Percentiles rank a stretch among this genome's conserved stretches.
Conservation (phyloP, 1,140 invertebrate genomes). For the Drosophila hydei region DNA sequence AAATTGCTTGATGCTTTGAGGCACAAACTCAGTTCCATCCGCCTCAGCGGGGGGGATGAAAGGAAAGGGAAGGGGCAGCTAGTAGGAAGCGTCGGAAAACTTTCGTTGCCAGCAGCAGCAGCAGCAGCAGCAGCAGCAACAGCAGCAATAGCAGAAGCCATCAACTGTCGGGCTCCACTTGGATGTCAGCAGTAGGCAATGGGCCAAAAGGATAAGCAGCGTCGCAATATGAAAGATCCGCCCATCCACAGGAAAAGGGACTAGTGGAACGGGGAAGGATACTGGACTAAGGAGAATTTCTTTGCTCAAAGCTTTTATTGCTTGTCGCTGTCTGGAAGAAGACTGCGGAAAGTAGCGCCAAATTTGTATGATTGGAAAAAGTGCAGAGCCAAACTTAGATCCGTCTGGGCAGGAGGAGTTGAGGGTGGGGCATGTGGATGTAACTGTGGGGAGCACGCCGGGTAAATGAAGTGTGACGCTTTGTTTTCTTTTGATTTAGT, state of each 20-base stretch:
- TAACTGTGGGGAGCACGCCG: conserved; percentile 16
- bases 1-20: conserved; percentile 61
- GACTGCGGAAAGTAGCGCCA: conserved; percentile 43
- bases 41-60: conserved; percentile 2
- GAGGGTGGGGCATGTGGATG: not conserved
- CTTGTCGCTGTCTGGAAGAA: conserved; percentile 43
- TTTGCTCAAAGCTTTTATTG: conserved; percentile 59
- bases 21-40: conserved; percentile 28
- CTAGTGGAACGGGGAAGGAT: not conserved
- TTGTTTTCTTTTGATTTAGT: conserved; percentile 84
- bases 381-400: conserved; percentile 27
- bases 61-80: conserved; percentile 20
- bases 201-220: conserved; percentile 61
- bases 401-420: not conserved
- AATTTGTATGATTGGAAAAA: conserved; percentile 46
- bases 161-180: conserved; percentile 54
- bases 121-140: conserved; percentile 23
- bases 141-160: conserved; percentile 30
- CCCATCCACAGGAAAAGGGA: conserved; percentile 1
- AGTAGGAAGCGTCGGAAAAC: conserved; percentile 67
- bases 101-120: conserved; percentile 54
- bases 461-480: conserved; percentile 83
- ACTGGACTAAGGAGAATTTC: conserved; percentile 34
- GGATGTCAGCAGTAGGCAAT: conserved; percentile 40
- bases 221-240: conserved; percentile 50